Percentiles rank a stretch among this genome's conserved stretches.
These are phyloP conservation scores for Silvanus unidentatus DNA, from an alignment of 2,888 invertebrate genomes.

Conservation along the genomic window DNA sequence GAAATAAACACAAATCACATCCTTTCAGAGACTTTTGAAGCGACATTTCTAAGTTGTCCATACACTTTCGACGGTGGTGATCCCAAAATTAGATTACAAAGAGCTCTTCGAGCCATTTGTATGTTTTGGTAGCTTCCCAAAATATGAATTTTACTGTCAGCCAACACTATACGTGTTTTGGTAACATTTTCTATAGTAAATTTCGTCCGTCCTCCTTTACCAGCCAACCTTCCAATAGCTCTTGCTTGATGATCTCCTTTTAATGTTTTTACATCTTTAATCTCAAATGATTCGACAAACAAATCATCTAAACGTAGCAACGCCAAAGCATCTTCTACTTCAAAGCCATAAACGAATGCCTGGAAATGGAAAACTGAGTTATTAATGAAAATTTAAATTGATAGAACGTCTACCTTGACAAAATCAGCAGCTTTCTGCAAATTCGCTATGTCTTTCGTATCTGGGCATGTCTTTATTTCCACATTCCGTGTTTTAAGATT, in stretches of 20 bases:
- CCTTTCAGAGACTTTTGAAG: constrained; percentile 75
- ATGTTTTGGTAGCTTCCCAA: constrained; percentile 97
- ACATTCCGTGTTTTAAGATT: constrained; percentile 88
- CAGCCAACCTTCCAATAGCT: constrained; percentile 95
- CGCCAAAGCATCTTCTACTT: constrained; percentile 94
- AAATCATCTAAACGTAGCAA: constrained; percentile 91
- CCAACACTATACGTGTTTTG: constrained; percentile 94
- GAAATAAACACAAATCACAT: constrained; percentile 58
- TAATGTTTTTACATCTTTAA: constrained; percentile 92
- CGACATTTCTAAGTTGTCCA: constrained; percentile 84
- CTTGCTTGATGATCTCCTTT: constrained; percentile 93
- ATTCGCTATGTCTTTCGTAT: constrained; percentile 80
- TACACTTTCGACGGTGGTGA: constrained; percentile 97
- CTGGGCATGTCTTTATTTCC: constrained; percentile 66
- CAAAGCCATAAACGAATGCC: constrained; percentile 94
- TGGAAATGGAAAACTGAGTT: constrained; percentile 22
- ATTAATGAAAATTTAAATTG: constrained; percentile 17
- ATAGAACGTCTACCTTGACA: constrained; percentile 56
- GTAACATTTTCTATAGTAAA: constrained; percentile 99
- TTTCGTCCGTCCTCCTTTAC: constrained; percentile 94
- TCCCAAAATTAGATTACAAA: constrained; percentile 95
- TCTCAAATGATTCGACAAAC: constrained; percentile 94
- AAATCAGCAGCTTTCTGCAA: constrained; percentile 98
- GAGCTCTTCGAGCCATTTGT: constrained; percentile 84
- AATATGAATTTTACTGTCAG: constrained; percentile 94